Conservation (phyloP, 2,888 invertebrate genomes). For the Cactoblastis cactorum region DNA sequence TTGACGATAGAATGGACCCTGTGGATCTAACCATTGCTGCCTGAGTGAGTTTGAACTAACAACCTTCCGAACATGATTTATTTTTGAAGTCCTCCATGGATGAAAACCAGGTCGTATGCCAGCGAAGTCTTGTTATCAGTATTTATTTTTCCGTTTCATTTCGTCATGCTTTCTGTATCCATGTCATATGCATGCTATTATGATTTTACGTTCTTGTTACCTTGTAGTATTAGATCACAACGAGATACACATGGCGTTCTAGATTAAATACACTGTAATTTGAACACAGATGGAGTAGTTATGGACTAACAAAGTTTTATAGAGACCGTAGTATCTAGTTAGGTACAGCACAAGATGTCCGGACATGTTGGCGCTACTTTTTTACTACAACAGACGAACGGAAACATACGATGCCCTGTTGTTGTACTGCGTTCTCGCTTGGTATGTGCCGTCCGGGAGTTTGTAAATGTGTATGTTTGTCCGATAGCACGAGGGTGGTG, state of each 20-base stretch:
- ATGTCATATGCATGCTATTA: conserved; percentile 71
- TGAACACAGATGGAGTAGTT: conserved; percentile 54
- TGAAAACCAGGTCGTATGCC: conserved; percentile 34
- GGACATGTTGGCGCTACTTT: conserved; percentile 70
- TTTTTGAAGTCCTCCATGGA: conserved; percentile 73
- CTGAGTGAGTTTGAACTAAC: conserved; percentile 79
- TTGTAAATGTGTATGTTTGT: conserved; percentile 80
- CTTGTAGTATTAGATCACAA: conserved; percentile 50
- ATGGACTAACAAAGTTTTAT: conserved; percentile 63
- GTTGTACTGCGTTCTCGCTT: conserved; percentile 30
- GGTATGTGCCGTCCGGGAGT: conserved; percentile 58
- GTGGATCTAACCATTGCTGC: conserved; percentile 75
- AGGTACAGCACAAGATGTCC: conserved; percentile 38
- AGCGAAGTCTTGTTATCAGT: conserved; percentile 32
- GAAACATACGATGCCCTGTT: conserved; percentile 34
- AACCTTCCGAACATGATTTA: conserved; percentile 61
- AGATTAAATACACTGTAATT: conserved; percentile 55
- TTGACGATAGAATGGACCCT: conserved; percentile 44
- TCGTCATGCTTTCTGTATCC: conserved; percentile 66
- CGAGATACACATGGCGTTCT: conserved; percentile 33
- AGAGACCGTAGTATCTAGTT: conserved; percentile 40
- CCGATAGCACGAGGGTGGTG: conserved; percentile 94
- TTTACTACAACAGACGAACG: conserved; percentile 74
- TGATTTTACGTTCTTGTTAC: conserved; percentile 57
- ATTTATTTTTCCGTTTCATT: conserved; percentile 47